Conservation (phyloP, 1,140 invertebrate genomes). For the Drosophila parabipectinata region DNA sequence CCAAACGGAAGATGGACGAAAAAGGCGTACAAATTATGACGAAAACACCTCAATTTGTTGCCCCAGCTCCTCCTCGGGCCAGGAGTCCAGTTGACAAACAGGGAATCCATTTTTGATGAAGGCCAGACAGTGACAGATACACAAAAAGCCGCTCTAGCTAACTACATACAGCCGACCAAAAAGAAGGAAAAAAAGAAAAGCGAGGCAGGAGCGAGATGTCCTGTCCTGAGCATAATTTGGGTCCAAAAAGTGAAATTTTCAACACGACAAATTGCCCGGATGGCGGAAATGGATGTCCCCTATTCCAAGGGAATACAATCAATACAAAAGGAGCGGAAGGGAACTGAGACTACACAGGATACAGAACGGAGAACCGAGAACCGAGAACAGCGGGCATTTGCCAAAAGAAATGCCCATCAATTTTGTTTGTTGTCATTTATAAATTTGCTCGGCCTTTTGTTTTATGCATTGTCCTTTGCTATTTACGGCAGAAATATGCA, state of each 20-base stretch:
- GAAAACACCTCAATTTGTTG: conserved; percentile 40
- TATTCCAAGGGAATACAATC: conserved; percentile 3
- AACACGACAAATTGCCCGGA: conserved; percentile 33
- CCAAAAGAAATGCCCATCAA: conserved; percentile 44
- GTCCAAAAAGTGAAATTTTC: conserved; percentile 47
- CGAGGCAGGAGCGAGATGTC: conserved; percentile 9
- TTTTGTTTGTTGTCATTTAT: conserved; percentile 72
- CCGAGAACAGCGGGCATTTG: neutral
- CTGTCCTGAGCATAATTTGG: conserved; percentile 28
- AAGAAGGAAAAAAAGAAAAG: too few relatives aligned
- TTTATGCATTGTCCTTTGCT: conserved; percentile 64
- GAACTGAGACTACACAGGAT: neutral
- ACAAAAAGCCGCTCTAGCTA: neutral
- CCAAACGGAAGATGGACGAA: conserved; percentile 1
- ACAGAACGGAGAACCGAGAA: neutral
- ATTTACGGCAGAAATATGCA: conserved; percentile 64
- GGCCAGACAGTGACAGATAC: conserved; percentile 26
- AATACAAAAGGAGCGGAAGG: conserved; percentile 1
- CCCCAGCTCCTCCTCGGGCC: neutral
- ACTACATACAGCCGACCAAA: neutral
- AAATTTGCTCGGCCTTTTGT: conserved; percentile 70
- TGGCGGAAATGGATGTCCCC: conserved; percentile 5
- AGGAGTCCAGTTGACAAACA: conserved; percentile 28
- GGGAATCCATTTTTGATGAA: conserved; percentile 36
- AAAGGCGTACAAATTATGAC: conserved; percentile 35